Evolutionary conservation across 1,140 invertebrate species (phyloP), one percentile per base, ranked within the genome.

Genomic region (Druon quercuslanigerum): DNA sequence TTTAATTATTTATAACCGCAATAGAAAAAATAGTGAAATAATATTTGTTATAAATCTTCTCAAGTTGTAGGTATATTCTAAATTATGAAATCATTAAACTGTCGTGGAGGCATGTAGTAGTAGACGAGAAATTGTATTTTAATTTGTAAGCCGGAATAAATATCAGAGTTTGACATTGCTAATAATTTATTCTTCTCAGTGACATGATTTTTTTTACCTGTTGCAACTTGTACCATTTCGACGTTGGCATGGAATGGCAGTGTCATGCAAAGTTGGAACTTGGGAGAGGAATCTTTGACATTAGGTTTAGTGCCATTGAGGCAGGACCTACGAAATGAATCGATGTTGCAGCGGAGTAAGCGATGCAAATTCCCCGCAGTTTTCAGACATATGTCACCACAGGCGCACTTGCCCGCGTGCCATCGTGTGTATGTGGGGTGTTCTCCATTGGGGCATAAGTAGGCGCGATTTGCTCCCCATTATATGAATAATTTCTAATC

Each of bases 321-420:
- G 25, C 33, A 40, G 33, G 40, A 66, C 60, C 60, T 46, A 66
- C 60, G 60, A 46, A 66, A 66, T 33, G 60, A 66, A 66, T 66
- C 20, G 25, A 66, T 66, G 60, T 46, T 66, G 33, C 40, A 46
- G 40, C 40, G 8, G 40, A 46, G 20, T 54, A 50, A 14, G 57
- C 20, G 56, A 78, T 75, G 73, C 77, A 75, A 74, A 75, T 75
- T 33, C 20, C 13, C 20, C 57, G 46, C 51, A 78, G 19, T 79
- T 79, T 79, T 76, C 74, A 72, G 74, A 75, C 78, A 79, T 79
- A 73, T 76, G 78, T 79, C 74, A 79, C 78, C 74, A 73, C 74
- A 76, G 70, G 13, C 60, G 72, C 75, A 75, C 78, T 74, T 76
- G 75, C 50, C 54, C 72, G 50, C 46, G 51, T 72, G 75, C 71